Evolutionary conservation across 2,797 vertebrate genomes (phyloP).

Genomic region (Decapterus maruadsi): DNA sequence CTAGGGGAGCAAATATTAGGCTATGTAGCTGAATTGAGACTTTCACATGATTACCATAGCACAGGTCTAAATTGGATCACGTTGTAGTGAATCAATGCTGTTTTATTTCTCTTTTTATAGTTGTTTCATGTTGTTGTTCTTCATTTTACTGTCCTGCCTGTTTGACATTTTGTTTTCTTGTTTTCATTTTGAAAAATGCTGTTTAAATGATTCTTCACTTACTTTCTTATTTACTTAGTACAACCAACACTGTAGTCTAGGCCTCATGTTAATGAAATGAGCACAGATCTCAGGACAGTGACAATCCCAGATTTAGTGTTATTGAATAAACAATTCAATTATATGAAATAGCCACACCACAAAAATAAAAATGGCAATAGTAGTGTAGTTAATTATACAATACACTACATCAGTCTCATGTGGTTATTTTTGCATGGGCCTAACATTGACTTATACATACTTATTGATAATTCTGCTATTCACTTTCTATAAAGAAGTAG

Average conservation of each 20-base stretch:
- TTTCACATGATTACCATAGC: not conserved
- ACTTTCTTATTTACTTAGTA: not conserved
- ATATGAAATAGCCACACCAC: not conserved
- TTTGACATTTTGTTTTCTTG: not conserved
- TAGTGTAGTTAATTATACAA: no score
- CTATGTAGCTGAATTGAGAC: not conserved
- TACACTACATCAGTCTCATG: no score
- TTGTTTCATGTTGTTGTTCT: not conserved
- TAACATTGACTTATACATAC: not conserved
- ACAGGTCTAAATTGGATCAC: not conserved
- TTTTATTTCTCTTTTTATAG: not conserved
- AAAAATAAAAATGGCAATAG: not conserved
- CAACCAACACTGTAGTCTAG: not conserved
- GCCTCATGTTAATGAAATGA: no score
- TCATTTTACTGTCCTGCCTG: not conserved
- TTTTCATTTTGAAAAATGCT: not conserved
- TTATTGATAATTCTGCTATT: not conserved
- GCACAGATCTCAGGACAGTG: not conserved
- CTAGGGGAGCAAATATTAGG: not conserved
- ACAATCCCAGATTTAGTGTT: not conserved
- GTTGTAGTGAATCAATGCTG: no score
- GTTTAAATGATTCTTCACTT: not conserved
- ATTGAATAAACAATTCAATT: not conserved
- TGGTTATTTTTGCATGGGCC: no score
- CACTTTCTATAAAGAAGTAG: no score